A percentile compares a stretch with the other conserved stretches of the same genome.
Evolutionary conservation across 2,797 vertebrate genomes (phyloP).

Genomic region (Enteromius treurensis): DNA sequence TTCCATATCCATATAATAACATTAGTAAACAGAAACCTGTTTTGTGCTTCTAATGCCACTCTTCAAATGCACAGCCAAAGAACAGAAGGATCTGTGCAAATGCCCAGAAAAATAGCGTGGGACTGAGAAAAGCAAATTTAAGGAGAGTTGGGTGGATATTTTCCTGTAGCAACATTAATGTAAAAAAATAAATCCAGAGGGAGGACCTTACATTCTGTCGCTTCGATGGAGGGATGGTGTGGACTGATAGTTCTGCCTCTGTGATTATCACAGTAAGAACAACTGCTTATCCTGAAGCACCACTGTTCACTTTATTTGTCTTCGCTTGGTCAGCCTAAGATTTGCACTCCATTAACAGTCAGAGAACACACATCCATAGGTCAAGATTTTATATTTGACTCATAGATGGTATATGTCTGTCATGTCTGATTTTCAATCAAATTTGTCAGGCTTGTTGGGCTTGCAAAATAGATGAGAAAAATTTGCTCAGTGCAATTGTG

Average conservation of each 20-base stretch:
- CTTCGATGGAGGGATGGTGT: background rate
- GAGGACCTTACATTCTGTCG: background rate
- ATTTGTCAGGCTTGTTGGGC: background rate
- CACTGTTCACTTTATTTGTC: background rate
- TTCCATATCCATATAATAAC: slow-evolving; percentile 29
- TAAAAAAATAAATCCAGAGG: slow-evolving; percentile 33
- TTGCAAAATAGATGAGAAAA: background rate
- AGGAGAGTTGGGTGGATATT: background rate
- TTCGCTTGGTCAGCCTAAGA: background rate
- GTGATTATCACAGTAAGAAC: background rate
- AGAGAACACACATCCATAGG: background rate
- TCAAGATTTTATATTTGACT: too few species aligned
- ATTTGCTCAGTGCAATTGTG: too few species aligned
- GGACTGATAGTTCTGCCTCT: slow-evolving; percentile 20
- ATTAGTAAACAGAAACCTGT: slow-evolving; percentile 25
- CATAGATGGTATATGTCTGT: background rate
- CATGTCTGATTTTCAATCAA: background rate
- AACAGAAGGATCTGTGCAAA: slow-evolving; percentile 15
- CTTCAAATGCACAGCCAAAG: background rate
- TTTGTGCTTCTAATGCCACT: too few species aligned
- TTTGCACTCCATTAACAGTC: background rate
- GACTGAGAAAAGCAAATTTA: slow-evolving; percentile 15
- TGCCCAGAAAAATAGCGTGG: slow-evolving; percentile 12
- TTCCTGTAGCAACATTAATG: background rate
- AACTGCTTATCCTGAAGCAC: slow-evolving; percentile 6